Evolutionary conservation across 2,797 vertebrate genomes (phyloP), one percentile per base, ranked within the genome.

Genomic region (Glyptemys insculpta): DNA sequence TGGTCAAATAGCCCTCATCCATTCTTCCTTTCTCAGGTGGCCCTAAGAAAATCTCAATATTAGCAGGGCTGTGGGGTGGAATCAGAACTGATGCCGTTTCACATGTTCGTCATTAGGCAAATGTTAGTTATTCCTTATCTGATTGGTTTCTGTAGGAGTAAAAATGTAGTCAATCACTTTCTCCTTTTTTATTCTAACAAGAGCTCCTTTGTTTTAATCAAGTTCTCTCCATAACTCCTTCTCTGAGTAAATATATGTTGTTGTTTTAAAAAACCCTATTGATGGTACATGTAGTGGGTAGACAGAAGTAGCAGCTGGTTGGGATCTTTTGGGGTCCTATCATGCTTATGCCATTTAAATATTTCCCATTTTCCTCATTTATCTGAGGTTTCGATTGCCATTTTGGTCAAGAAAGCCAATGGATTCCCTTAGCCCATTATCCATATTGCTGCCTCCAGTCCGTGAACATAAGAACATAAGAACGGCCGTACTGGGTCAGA

Each of bases 11-110:
- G 5, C 5, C 37, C 37, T 52, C 86, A 47, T 76, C 87, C 56
- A 12, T 27, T 84, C 81, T 91, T 53, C 79, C 86, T 54, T 84
- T 90, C 86, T 85, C 89, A 94, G 93, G 88, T n/a, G 23, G 34
- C 4, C 88, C 84, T 49, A 89, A 37, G 19, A 85, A 95, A 95
- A 91, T 78, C 57, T 88, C 84, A 93, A 0, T 78, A 78, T 85
- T 31, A 89, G 87, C 68, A 54, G 72, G 14, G 27, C 6, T 44
- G 0, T 54, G 0, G 78, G 11, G 50, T 50, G 21, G 91, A 21
- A 92, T 88, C 16, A 95, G 84, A 94, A 81, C 87, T 80, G 12
- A 74, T 65, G 78, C 76, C 1, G 10, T 82, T 74, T 93, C 54
- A 2, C 21, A 21, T 41, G 65, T 19, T 41, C 10, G 11, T 41